These are phyloP conservation scores for Gallinago undulata DNA, from an alignment of 2,113 vertebrate genomes.

Conservation along the genomic window DNA sequence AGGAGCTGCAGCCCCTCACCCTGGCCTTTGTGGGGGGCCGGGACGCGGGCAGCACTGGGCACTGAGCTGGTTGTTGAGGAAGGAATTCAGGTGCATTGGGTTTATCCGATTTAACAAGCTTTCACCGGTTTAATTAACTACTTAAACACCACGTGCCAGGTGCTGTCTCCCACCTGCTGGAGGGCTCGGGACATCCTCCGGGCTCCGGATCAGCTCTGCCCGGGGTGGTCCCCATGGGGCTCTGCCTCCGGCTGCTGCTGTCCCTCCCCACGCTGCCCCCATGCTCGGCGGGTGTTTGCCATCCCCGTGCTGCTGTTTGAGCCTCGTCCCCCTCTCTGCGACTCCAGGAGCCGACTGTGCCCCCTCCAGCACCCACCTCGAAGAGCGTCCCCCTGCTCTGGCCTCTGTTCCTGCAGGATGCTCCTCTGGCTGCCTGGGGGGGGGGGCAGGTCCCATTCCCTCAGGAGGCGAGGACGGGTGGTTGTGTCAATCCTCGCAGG, in stretches of 20 bases:
- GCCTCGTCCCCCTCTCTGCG: background rate
- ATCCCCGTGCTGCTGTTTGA: rapidly evolving
- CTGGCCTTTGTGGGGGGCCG: background rate
- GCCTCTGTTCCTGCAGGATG: background rate
- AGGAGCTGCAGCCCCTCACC: background rate
- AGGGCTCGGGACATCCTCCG: background rate
- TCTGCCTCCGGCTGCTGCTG: rapidly evolving
- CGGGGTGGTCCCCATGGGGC: rapidly evolving
- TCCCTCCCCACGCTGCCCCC: background rate
- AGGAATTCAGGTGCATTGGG: background rate
- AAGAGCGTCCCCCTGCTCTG: background rate
- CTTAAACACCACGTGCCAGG: background rate
- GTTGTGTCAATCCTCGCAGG: rapidly evolving
- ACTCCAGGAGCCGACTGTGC: background rate
- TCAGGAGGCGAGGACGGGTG: background rate
- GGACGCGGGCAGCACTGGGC: rapidly evolving
- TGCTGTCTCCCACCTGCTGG: background rate
- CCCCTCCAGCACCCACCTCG: background rate
- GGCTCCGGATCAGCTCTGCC: background rate
- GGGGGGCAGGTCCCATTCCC: background rate
- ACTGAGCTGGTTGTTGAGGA: background rate
- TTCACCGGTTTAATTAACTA: background rate
- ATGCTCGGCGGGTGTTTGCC: rapidly evolving
- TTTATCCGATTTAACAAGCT: slow-evolving; percentile 18
- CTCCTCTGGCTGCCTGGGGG: background rate